Conservation (phyloP, 2,888 invertebrate species). For the Heterodera filipjevi region DNA sequence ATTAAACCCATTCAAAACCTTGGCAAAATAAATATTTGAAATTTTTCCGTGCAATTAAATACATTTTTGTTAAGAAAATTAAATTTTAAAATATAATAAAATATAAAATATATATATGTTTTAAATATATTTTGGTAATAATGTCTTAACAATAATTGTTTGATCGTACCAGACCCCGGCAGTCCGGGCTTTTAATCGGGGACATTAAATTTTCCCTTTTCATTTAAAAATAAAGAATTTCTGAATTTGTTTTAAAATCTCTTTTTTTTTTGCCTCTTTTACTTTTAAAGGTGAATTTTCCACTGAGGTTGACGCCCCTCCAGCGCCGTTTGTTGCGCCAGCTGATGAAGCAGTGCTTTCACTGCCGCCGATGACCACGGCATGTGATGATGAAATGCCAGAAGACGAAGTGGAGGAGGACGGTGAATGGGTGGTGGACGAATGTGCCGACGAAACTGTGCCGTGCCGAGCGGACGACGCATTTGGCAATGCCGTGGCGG, state of each 20-base stretch:
- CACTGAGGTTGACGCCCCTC: no score
- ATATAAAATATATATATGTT: background rate
- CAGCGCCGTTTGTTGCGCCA: no score
- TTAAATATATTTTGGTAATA: background rate
- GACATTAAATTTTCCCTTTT: no score
- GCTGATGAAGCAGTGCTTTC: no score
- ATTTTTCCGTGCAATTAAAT: no score
- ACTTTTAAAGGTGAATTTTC: no score
- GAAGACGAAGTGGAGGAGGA: conserved; percentile 33
- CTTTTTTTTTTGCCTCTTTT: no score
- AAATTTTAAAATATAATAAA: background rate
- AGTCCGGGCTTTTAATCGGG: conserved; percentile 30
- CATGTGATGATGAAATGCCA: no score
- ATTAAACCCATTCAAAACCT: background rate
- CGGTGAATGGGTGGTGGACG: conserved; percentile 34
- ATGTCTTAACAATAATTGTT: no score
- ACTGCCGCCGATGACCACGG: no score
- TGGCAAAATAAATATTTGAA: background rate
- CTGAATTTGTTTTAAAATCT: no score
- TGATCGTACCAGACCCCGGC: conserved; percentile 20
- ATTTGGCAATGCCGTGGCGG: background rate
- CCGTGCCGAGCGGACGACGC: background rate
- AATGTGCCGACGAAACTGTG: conserved; percentile 37
- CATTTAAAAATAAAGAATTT: background rate
- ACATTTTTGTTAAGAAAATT: no score